These are phyloP conservation scores for Megathymus violae DNA, from an alignment of 1,140 invertebrate genomes.

Conservation along the genomic window DNA sequence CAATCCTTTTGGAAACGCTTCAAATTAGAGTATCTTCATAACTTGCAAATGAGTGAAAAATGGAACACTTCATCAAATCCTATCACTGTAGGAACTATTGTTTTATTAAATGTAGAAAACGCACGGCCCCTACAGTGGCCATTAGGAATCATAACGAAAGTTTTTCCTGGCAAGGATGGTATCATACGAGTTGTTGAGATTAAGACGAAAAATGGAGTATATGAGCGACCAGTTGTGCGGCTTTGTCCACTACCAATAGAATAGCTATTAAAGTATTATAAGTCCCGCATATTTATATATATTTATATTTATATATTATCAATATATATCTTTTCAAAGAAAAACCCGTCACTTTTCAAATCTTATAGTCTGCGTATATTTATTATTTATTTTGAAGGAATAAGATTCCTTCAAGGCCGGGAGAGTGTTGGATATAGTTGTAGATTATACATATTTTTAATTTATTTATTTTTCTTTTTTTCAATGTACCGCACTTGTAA, in stretches of 20 bases:
- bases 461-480: too few species aligned
- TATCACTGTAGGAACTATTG: constrained; percentile 40
- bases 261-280: constrained; percentile 2
- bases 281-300: constrained; percentile 2
- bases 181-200: constrained; percentile 41
- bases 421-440: too few species aligned
- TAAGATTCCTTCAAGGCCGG: background rate
- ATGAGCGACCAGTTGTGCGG: constrained; percentile 18
- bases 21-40: constrained; percentile 54
- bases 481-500: too few species aligned
- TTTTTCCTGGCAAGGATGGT: constrained; percentile 37
- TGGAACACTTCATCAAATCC: constrained; percentile 38
- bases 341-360: too few species aligned
- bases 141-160: constrained; percentile 40
- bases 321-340: constrained; percentile 17
- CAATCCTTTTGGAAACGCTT: constrained; percentile 66
- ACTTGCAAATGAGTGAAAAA: constrained; percentile 46
- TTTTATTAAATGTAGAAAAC: constrained; percentile 42
- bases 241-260: constrained; percentile 4
- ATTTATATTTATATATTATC: too few species aligned
- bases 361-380: too few species aligned
- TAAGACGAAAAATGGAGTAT: constrained; percentile 38
- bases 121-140: constrained; percentile 42
- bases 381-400: constrained; percentile 2
- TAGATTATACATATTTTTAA: too few species aligned